Base-by-base conservation (phyloP, 2,113 vertebrate species). In the Fukomys damarensis region DNA sequence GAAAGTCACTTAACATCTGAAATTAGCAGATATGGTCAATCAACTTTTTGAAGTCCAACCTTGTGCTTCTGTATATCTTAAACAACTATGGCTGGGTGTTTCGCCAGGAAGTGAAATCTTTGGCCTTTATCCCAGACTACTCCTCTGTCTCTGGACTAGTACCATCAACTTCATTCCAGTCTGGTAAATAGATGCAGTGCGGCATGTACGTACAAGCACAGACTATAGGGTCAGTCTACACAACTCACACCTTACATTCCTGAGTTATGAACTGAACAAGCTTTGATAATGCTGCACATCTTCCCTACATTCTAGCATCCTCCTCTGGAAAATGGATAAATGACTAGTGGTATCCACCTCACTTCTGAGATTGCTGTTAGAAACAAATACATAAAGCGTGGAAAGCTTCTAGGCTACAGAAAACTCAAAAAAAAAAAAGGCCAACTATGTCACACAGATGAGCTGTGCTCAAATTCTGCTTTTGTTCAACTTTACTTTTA, bases 21-120 rank as follows among this genome's bases (percentile, higher is more conserved):
- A 95, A 96, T 91, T 26, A 92, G 66, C 52, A 91, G 52, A 89
- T 59, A 19, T 66, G 41, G 65, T 66, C 58, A 86, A 26, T 83
- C 16, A 92, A 38, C 3, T 94, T 66, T 93, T 92, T 35, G 81
- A 65, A 66, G n/a, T 86, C n/a, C 30, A 80, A 56, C 86, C 35
- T 74, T 79, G 4, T 56, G 32, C 41, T 56, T 97, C 72, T 86
- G 30, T 49, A 82, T 58, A 58, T 92, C 30, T 86, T 76, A 90
- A 92, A 84, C 11, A 80, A 61, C 41, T 85, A 56, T 22, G 38
- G 32, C 63, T 56, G 7, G 28, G 65, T 77, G 24, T 72, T 17
- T 8, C 63, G 30, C 74, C 87, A 95, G n/a, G 19, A 87, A 90
- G 30, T 94, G 17, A 30, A 86, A 70, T 81, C 61, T 92, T 56